Percentiles rank a stretch among this genome's conserved stretches.
Conservation (phyloP, 2,797 vertebrate species). For the Anguilla marmorata region DNA sequence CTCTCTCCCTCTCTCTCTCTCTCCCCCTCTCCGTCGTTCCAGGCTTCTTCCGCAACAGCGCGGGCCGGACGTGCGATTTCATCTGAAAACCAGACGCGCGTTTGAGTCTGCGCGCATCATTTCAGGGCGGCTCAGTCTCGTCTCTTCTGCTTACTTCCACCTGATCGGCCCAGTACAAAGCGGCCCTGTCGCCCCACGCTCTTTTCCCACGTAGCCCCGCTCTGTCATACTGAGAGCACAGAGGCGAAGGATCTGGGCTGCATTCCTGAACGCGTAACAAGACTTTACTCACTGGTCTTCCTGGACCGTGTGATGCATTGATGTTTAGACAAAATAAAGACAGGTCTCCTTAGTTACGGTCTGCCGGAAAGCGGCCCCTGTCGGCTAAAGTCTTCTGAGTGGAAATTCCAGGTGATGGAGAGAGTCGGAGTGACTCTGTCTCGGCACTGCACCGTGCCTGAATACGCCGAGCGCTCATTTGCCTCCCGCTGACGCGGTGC, state of each 20-base stretch:
- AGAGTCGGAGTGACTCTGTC: not conserved
- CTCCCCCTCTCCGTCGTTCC: conserved; percentile 10
- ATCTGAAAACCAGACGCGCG: not conserved
- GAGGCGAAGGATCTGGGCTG: too few relatives aligned
- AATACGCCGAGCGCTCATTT: conserved; percentile 52
- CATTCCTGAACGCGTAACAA: not conserved
- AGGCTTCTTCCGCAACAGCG: not conserved
- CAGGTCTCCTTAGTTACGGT: not conserved
- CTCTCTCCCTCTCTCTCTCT: not conserved
- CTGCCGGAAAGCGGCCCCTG: not conserved
- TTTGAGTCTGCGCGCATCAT: not conserved
- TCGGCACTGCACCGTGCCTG: not conserved
- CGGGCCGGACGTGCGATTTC: not conserved
- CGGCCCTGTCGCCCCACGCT: not conserved
- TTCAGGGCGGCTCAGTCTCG: not conserved
- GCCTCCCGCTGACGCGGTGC: conserved; percentile 36
- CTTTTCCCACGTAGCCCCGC: conserved; percentile 9
- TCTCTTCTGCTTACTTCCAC: conserved; percentile 18
- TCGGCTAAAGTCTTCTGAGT: not conserved
- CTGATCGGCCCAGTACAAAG: not conserved
- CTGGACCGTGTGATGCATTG: conserved; percentile 46
- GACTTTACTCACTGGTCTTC: not conserved
- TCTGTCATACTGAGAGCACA: not conserved
- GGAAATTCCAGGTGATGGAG: not conserved
- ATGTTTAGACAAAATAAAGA: not conserved